Conservation (phyloP, 1,140 invertebrate genomes). For the Philaenus spumarius region DNA sequence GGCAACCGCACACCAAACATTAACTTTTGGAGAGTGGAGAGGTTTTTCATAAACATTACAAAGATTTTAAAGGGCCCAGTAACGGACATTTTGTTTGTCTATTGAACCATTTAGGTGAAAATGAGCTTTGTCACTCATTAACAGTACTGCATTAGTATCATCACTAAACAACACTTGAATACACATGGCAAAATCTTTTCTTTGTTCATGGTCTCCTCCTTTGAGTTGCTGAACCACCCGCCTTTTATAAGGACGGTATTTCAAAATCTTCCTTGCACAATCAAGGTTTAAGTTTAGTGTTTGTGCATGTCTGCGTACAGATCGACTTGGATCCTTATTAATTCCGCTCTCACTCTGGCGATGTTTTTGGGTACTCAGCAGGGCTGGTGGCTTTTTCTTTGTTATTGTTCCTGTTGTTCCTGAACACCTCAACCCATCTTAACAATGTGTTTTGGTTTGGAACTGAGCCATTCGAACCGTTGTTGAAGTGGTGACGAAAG, state of each 20-base stretch:
- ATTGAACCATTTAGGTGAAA: constrained; percentile 35
- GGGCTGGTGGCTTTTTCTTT: too few relatives aligned
- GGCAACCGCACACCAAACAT: constrained; percentile 29
- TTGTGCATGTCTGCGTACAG: too few relatives aligned
- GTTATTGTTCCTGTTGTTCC: too few relatives aligned
- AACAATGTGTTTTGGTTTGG: too few relatives aligned
- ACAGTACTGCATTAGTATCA: not conserved
- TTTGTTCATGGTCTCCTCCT: not conserved
- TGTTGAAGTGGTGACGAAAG: too few relatives aligned
- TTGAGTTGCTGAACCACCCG: not conserved
- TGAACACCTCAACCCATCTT: too few relatives aligned
- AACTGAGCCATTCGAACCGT: too few relatives aligned
- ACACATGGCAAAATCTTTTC: not conserved
- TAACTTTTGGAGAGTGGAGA: constrained; percentile 33
- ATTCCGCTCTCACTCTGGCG: too few relatives aligned
- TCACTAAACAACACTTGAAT: not conserved
- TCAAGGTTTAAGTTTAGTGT: too few relatives aligned
- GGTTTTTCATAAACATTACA: constrained; percentile 31
- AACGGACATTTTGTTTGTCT: constrained; percentile 35
- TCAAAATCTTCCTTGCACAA: not conserved
- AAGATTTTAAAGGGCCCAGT: constrained; percentile 30
- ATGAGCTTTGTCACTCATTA: constrained; percentile 33
- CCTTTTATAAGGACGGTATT: not conserved
- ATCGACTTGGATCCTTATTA: too few relatives aligned
- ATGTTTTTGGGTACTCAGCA: too few relatives aligned